A percentile compares a stretch with the other conserved stretches of the same genome.
phyloP scores from a whole-genome alignment of 2,113 vertebrate species.

The Smithornis capensis region DNA sequence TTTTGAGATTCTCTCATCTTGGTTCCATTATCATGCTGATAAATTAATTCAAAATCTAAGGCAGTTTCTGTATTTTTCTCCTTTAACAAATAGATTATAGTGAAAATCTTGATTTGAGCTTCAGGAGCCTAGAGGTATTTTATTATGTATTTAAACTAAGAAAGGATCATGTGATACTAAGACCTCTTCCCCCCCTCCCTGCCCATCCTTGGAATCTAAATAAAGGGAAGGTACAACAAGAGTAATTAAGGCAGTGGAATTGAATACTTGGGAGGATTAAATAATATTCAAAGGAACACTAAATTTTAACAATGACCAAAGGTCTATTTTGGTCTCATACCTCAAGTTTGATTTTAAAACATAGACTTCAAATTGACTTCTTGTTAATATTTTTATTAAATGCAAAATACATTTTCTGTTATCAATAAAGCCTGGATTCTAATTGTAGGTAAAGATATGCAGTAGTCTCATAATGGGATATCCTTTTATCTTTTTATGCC shows the following conservation, averaged over 20 bases:
- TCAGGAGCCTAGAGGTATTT: not conserved
- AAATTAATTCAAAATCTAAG: conserved; percentile 45
- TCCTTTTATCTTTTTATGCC: conserved; percentile 27
- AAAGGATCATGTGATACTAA: not conserved
- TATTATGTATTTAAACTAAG: not conserved
- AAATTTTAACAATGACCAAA: not conserved
- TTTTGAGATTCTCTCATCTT: conserved; percentile 48
- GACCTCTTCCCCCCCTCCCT: rapidly evolving
- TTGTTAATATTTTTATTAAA: not conserved
- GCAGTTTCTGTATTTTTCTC: not conserved
- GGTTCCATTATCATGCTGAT: not conserved
- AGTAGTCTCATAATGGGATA: not conserved
- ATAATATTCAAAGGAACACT: not conserved
- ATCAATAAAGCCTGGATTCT: not conserved
- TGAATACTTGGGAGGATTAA: not conserved
- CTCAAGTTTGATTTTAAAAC: not conserved
- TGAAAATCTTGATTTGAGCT: not conserved
- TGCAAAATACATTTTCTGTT: not conserved
- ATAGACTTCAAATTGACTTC: not conserved
- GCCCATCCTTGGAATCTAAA: too few species aligned
- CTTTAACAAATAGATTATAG: not conserved
- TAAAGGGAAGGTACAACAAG: not conserved
- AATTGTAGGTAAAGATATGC: not conserved
- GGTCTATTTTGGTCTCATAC: not conserved
- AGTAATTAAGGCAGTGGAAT: not conserved